A percentile compares a stretch with the other conserved stretches of the same genome.
Conservation (phyloP, 2,113 vertebrate genomes). For the Leptobrachium leishanense region DNA sequence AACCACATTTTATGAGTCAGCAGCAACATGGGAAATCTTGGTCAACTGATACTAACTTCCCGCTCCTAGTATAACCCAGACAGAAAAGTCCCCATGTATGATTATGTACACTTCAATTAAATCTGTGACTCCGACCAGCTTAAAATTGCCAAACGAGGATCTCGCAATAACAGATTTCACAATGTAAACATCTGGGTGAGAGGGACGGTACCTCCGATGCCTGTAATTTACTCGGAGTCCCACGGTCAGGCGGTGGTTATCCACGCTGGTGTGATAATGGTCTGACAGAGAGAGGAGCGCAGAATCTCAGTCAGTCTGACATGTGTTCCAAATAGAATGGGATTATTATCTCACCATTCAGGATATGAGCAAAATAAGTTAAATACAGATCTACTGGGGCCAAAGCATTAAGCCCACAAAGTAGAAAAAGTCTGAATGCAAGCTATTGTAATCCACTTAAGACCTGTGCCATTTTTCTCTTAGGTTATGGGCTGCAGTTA, state of each 20-base stretch:
- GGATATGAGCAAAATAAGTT: constrained; percentile 44
- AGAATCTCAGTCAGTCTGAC: constrained; percentile 48
- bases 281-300: constrained; percentile 32
- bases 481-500: not conserved
- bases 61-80: not conserved
- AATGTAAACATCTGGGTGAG: constrained; percentile 40
- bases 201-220: not conserved
- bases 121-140: not conserved
- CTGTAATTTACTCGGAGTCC: constrained; percentile 10
- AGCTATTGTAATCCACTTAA: constrained; percentile 21
- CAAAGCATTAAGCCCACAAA: not conserved
- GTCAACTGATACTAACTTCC: not conserved
- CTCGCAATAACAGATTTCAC: constrained; percentile 10
- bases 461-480: not conserved
- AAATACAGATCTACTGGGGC: constrained; percentile 16
- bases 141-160: not conserved
- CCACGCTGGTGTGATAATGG: constrained; percentile 39
- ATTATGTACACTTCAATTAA: constrained; percentile 2
- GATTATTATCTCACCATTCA: constrained; percentile 35
- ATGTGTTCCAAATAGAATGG: constrained; percentile 51
- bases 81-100: not conserved
- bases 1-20: constrained; percentile 10
- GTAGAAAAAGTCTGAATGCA: constrained; percentile 9
- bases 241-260: not conserved
- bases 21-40: not conserved